phyloP scores from a whole-genome alignment of 2,113 vertebrate species.

The Panthera tigris region DNA sequence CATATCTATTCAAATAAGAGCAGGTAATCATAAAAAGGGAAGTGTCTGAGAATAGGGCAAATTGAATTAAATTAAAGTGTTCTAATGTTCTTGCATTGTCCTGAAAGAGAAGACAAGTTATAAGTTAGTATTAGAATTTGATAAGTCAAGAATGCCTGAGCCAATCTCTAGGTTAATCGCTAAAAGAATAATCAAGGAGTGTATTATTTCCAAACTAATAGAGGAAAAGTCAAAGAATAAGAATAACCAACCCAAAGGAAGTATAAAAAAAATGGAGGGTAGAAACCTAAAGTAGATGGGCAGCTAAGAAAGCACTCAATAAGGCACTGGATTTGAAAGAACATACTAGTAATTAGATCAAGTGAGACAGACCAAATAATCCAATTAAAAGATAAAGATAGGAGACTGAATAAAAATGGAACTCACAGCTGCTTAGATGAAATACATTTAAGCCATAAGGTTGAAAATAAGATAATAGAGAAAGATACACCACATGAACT shows the following conservation, averaged over 20 bases:
- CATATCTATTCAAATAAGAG: background rate
- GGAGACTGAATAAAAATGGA: background rate
- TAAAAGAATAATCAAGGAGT: background rate
- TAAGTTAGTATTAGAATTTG: background rate
- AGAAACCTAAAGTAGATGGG: background rate
- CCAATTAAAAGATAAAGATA: background rate
- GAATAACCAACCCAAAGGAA: background rate
- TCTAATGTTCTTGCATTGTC: background rate
- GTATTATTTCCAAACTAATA: background rate
- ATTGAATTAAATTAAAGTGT: background rate
- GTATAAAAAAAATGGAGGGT: background rate
- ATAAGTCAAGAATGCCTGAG: background rate
- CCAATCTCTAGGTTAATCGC: background rate
- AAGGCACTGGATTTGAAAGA: background rate
- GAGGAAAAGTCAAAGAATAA: background rate
- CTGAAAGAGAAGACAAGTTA: background rate
- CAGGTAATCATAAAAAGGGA: background rate
- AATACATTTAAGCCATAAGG: background rate
- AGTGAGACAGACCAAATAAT: background rate
- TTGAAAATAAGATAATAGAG: background rate
- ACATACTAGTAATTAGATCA: background rate
- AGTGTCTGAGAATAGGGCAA: background rate
- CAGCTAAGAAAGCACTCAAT: background rate
- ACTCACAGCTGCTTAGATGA: background rate
- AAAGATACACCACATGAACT: background rate